Conservation (phyloP, 35 echinoderm and acorn worm genomes). For the Apostichopus californicus region DNA sequence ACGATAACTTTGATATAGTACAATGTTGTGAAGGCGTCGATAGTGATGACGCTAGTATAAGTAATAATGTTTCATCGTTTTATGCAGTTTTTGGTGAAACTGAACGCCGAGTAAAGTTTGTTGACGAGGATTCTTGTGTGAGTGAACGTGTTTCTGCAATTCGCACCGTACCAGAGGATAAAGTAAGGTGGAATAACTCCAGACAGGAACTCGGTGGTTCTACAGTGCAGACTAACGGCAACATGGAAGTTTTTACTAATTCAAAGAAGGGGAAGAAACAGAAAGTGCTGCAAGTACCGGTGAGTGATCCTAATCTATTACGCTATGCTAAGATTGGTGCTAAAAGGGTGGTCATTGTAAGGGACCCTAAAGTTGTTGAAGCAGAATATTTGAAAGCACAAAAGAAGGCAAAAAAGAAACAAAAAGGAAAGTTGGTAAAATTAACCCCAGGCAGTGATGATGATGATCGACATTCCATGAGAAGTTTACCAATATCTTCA, state of each 20-base stretch:
- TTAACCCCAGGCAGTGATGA: neutral
- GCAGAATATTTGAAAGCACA: constrained; percentile 16
- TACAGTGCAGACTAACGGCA: neutral
- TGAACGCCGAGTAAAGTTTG: neutral
- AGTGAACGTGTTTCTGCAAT: neutral
- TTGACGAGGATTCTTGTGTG: neutral
- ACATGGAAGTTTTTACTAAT: constrained; percentile 25
- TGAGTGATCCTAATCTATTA: constrained; percentile 50
- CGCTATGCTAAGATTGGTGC: constrained; percentile 53
- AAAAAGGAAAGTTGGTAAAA: neutral
- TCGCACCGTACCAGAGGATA: neutral
- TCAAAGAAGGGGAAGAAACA: constrained; percentile 14
- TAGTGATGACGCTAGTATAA: too few relatives aligned
- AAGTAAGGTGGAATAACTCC: neutral
- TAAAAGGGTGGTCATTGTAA: constrained; percentile 56
- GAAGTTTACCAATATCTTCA: neutral
- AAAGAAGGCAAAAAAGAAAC: constrained; percentile 44
- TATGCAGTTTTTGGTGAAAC: constrained; percentile 9
- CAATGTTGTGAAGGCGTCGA: too few relatives aligned
- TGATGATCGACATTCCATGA: constrained; percentile 33
- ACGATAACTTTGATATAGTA: too few relatives aligned
- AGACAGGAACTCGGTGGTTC: neutral
- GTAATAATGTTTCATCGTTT: neutral
- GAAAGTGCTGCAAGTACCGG: constrained; percentile 37
- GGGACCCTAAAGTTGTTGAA: constrained; percentile 45